Percentiles rank a stretch among this genome's conserved stretches.
These are phyloP conservation scores for Phortica okadai DNA, from an alignment of 2,888 invertebrate species.

Conservation along the genomic window DNA sequence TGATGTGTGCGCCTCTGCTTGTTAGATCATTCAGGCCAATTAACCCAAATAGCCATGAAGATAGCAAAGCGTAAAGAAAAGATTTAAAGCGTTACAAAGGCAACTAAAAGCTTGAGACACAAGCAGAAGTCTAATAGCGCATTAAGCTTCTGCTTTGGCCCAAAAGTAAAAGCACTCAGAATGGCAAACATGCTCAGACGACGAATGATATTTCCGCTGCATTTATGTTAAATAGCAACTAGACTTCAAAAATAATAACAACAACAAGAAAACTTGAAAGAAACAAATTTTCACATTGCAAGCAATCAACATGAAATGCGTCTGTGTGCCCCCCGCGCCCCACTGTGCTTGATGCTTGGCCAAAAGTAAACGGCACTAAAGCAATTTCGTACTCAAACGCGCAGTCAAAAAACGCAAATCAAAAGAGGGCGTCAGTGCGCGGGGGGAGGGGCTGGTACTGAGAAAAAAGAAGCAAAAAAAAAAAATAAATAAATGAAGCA, in stretches of 20 bases:
- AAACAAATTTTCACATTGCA: not conserved
- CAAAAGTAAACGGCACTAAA: not conserved
- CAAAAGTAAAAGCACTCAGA: not conserved
- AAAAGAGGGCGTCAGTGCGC: not conserved
- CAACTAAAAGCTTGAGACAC: not conserved
- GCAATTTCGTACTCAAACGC: conserved; percentile 9
- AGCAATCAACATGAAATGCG: not conserved
- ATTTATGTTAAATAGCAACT: not conserved
- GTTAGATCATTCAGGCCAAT: not conserved
- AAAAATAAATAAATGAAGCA: not conserved
- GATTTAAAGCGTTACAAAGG: not conserved
- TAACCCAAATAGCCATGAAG: not conserved
- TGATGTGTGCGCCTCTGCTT: not conserved
- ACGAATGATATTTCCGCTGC: conserved; percentile 6
- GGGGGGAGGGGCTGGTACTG: too few relatives aligned
- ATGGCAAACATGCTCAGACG: not conserved
- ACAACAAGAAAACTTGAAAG: not conserved
- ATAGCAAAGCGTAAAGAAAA: not conserved
- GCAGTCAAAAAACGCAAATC: not conserved
- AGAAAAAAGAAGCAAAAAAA: conserved; percentile 2
- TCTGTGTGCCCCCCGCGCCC: not conserved
- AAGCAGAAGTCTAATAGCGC: not conserved
- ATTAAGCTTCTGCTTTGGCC: not conserved
- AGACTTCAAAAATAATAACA: not conserved
- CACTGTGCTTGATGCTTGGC: not conserved